These are phyloP conservation scores for Nipponacmea schrenckii DNA, from an alignment of 2,888 invertebrate genomes.

Conservation along the genomic window DNA sequence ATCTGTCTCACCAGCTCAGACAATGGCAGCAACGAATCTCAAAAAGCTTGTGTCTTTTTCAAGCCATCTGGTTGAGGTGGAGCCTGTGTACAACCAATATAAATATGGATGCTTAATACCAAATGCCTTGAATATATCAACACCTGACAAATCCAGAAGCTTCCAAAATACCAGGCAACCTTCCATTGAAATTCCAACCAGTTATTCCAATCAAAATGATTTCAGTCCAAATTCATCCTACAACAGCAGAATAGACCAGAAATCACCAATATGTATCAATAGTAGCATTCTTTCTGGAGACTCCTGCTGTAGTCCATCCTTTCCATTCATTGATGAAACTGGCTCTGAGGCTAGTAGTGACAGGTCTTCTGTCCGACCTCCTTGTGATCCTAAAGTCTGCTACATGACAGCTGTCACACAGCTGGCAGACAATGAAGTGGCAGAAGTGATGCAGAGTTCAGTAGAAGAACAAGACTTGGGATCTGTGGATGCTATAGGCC, in stretches of 20 bases:
- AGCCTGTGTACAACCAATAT: neutral
- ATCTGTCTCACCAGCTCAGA: too few species aligned
- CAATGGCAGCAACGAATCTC: neutral
- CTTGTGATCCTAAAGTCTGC: neutral
- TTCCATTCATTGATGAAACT: neutral
- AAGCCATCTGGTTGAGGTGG: neutral
- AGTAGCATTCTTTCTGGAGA: neutral
- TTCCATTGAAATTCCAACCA: neutral
- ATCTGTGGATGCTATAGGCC: too few species aligned
- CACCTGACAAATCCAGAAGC: neutral
- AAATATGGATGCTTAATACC: neutral
- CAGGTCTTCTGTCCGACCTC: neutral
- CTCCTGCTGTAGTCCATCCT: neutral
- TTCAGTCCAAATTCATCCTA: neutral
- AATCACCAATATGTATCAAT: neutral
- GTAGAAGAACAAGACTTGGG: neutral
- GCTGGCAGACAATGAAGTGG: neutral
- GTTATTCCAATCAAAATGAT: neutral
- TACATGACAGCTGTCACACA: neutral
- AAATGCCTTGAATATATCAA: neutral
- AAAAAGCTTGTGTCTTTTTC: neutral
- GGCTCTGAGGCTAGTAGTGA: neutral
- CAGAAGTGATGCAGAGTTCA: neutral
- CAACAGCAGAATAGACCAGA: neutral
- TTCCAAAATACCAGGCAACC: neutral